phyloP scores from a whole-genome alignment of 2,888 invertebrate genomes.

The Drosophila setosimentum region DNA sequence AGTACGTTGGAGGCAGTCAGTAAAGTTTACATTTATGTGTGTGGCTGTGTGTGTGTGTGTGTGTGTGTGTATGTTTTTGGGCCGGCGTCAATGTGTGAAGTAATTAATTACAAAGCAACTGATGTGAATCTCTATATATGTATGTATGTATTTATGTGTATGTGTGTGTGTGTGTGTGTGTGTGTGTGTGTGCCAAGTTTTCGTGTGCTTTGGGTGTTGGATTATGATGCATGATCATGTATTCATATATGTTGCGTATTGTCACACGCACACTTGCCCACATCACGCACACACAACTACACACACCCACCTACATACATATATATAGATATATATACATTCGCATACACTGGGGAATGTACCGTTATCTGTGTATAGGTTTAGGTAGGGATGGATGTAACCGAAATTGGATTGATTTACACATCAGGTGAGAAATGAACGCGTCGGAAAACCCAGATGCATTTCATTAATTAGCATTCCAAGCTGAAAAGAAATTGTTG shows the following conservation, averaged over 20 bases:
- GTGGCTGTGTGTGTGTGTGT: slow-evolving; percentile 22
- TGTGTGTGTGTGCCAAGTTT: slow-evolving; percentile 48
- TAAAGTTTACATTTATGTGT: slow-evolving; percentile 65
- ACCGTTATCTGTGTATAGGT: slow-evolving; percentile 47
- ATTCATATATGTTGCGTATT: slow-evolving; percentile 46
- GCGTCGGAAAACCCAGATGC: slow-evolving; percentile 51
- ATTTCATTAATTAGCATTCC: slow-evolving; percentile 62
- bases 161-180: slow-evolving; percentile 8
- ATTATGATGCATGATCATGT: slow-evolving; percentile 81
- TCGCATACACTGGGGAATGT: slow-evolving; percentile 25
- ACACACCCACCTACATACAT: neutral
- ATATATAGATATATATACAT: neutral
- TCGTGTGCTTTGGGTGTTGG: slow-evolving; percentile 66
- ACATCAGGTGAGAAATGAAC: slow-evolving; percentile 76
- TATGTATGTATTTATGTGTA: neutral
- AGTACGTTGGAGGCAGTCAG: slow-evolving; percentile 42
- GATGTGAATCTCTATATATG: slow-evolving; percentile 70
- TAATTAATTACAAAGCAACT: slow-evolving; percentile 81
- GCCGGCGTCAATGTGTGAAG: slow-evolving; percentile 80
- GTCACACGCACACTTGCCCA: slow-evolving; percentile 68
- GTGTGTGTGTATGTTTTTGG: slow-evolving; percentile 31
- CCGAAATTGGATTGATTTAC: slow-evolving; percentile 81
- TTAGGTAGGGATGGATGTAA: slow-evolving; percentile 25
- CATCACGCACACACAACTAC: slow-evolving; percentile 30
- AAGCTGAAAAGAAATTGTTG: neutral